Conservation (phyloP, 2,888 invertebrate genomes). For the Platerodrilus igneus region DNA sequence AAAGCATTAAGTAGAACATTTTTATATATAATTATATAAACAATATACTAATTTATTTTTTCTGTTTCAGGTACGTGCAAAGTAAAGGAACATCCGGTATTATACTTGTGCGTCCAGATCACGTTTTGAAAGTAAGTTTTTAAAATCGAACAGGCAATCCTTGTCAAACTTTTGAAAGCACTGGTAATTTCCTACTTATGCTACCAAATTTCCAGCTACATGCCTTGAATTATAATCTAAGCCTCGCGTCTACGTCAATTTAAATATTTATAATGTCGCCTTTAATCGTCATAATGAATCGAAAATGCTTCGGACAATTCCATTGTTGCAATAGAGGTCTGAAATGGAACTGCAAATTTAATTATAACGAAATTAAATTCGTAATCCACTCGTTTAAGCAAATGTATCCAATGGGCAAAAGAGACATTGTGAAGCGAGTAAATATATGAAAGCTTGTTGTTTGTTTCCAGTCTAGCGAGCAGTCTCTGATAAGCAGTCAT, state of each 20-base stretch:
- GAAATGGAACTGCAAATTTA: no score
- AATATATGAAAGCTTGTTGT: constrained; percentile 1
- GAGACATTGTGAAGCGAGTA: constrained; percentile 1
- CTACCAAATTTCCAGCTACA: no score
- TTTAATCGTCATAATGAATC: no score
- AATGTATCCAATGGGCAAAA: constrained; percentile 7
- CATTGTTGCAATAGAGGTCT: no score
- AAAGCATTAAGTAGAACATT: no score
- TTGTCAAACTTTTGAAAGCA: constrained; percentile 6
- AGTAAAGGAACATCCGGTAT: neutral
- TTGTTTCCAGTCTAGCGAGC: constrained; percentile 4
- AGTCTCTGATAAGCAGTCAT: constrained; percentile 1
- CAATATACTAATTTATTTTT: no score
- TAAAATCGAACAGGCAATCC: constrained; percentile 11
- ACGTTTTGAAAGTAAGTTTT: constrained; percentile 11
- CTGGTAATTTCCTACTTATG: constrained; percentile 1
- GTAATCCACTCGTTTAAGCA: constrained; percentile 12
- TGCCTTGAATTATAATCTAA: no score
- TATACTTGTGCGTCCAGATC: neutral
- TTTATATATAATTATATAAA: no score
- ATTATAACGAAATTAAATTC: constrained; percentile 14
- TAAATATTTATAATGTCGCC: no score
- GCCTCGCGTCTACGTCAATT: no score
- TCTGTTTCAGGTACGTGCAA: constrained; percentile 10
- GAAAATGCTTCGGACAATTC: no score